Conservation (phyloP, 2,797 vertebrate species). For the Acanthurus leucopareius region DNA sequence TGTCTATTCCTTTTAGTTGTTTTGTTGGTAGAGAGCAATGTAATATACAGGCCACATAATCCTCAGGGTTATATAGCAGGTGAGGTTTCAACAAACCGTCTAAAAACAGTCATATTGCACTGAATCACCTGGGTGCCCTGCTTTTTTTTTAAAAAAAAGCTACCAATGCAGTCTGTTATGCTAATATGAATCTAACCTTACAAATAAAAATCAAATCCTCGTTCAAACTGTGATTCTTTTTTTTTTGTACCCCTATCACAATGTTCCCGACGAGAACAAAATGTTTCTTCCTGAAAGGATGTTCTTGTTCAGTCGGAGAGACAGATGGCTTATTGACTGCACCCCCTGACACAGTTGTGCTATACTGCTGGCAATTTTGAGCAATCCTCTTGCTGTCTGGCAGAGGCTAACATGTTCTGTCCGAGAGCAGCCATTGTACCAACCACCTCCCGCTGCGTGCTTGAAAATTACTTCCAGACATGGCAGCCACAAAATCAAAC, state of each 20-base stretch:
- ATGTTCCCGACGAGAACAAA: constrained; percentile 20
- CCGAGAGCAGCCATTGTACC: constrained; percentile 57
- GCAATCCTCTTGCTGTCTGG: constrained; percentile 53
- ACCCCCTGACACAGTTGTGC: constrained; percentile 55
- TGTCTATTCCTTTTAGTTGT: background rate
- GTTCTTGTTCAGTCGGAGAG: constrained; percentile 31
- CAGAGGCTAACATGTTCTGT: constrained; percentile 58
- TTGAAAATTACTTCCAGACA: constrained; percentile 67
- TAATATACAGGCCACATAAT: background rate
- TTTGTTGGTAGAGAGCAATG: background rate
- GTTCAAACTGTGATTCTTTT: background rate
- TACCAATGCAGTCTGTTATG: constrained; percentile 11
- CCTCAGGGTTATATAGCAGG: background rate
- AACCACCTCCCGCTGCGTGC: constrained; percentile 58
- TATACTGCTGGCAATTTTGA: constrained; percentile 57
- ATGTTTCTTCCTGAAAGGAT: constrained; percentile 43
- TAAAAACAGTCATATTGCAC: constrained; percentile 5
- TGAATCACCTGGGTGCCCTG: constrained; percentile 2
- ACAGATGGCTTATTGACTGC: constrained; percentile 62
- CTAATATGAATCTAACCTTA: background rate
- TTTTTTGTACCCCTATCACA: constrained; percentile 5
- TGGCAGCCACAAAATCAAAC: constrained; percentile 47
- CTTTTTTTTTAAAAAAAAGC: constrained; percentile 33
- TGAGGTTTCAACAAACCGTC: constrained; percentile 14
- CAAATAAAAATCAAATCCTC: background rate